phyloP scores from a whole-genome alignment of 2,888 invertebrate species.

The Campoplex capitator region DNA sequence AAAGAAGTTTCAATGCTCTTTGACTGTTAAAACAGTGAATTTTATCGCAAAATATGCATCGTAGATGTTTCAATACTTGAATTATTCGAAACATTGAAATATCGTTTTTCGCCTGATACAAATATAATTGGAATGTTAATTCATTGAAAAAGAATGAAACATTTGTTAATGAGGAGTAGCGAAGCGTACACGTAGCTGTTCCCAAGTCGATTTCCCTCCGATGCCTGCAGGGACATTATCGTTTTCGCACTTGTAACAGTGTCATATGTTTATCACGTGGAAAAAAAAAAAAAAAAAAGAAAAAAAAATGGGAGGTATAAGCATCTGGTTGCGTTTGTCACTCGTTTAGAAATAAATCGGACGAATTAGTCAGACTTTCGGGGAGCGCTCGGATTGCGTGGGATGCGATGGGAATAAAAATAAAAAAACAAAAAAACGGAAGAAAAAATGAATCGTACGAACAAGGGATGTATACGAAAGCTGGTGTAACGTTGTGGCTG shows the following conservation, averaged over 20 bases:
- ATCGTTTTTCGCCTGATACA: neutral
- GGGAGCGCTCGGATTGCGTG: slow-evolving; percentile 67
- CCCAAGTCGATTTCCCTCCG: neutral
- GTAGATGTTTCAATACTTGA: neutral
- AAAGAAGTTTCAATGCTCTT: too few species aligned
- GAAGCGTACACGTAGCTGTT: neutral
- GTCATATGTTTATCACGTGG: slow-evolving; percentile 13
- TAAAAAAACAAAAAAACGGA: neutral
- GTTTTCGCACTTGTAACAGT: slow-evolving; percentile 1
- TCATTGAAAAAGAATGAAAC: neutral
- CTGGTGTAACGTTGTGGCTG: neutral
- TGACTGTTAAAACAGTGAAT: too few species aligned
- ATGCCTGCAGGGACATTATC: slow-evolving; percentile 5
- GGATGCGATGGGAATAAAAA: slow-evolving; percentile 57
- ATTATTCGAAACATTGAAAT: neutral
- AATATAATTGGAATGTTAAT: neutral
- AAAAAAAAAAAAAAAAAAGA: slow-evolving; percentile 7
- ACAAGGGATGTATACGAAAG: slow-evolving; percentile 20
- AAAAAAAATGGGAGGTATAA: slow-evolving; percentile 18
- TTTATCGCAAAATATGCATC: too few species aligned
- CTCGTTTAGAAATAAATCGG: slow-evolving; percentile 72
- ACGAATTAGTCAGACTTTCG: slow-evolving; percentile 69
- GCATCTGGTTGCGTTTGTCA: slow-evolving; percentile 62
- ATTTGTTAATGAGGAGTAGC: neutral
- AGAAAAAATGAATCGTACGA: neutral